Evolutionary conservation across 2,797 vertebrate species (phyloP), one percentile per base, ranked within the genome.

Genomic region (Ataeniobius toweri): DNA sequence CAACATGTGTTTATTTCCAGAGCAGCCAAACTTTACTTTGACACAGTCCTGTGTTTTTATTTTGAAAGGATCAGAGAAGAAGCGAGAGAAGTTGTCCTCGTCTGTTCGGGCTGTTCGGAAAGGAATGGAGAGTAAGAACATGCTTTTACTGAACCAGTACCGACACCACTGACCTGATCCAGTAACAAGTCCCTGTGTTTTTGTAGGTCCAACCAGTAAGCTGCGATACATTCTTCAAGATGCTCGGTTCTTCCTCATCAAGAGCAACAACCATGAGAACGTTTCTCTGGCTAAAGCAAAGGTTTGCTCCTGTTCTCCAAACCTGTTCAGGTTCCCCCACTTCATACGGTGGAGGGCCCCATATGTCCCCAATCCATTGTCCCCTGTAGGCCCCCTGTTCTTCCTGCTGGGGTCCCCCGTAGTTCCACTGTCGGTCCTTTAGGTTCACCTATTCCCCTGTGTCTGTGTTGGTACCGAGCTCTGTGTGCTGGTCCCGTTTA

Each of bases 251-350:
- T 99, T 99, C 92, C 96, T 99, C 72, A 99, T 99, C 84, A 99
- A 99, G 93, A 99, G 98, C 96, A 99, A 99, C 95, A 99, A 99
- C 91, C 98, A 99, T 78, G 98, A 99, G 91, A 99, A 99, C 4
- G 98, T 99, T 0, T 99, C 98, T 0, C 96, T 99, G 91, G 98
- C 98, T 74, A 99, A 99, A 95, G 98, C 98, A 26, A 99, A 99
- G 97, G 98, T 99, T 4, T 39, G 14, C 65, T 1, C 68, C 65
- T 22, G 51, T 16, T 14, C 51, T 31, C 31, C 31, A 31, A 31
- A 46, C 12, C 28, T 13, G 0, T 0, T 28, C 28, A 44, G 1
- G 22, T 44, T 14, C 14, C 6, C 20, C 26, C 31, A 31, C 31
- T 3, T 31, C 31, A 31, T 31, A 31, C 1, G 44, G 44, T 44